phyloP scores from a whole-genome alignment of 2,797 vertebrate species.

The Pachyuromys duprasi region DNA sequence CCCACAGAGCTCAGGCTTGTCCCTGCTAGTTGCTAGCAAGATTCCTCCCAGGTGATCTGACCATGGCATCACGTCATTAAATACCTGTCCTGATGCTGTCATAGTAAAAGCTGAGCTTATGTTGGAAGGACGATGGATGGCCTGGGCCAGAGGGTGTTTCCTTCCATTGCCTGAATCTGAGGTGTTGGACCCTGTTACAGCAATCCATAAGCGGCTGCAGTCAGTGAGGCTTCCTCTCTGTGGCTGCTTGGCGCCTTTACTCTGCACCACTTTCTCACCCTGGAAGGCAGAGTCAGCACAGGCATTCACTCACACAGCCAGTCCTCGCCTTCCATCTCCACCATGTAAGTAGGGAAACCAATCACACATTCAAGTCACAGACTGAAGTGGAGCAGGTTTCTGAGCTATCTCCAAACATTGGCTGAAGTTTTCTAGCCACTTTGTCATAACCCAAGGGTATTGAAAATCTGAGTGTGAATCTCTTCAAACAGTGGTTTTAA shows the following conservation, averaged over 20 bases:
- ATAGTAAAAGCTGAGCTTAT: neutral
- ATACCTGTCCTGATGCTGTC: neutral
- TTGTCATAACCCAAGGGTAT: neutral
- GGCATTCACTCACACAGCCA: neutral
- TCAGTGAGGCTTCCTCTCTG: neutral
- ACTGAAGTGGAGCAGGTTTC: neutral
- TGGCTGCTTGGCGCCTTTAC: neutral
- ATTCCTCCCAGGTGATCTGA: constrained; percentile 4
- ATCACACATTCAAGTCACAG: neutral
- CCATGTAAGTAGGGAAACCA: constrained; percentile 5
- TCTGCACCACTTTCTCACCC: neutral
- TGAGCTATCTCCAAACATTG: neutral
- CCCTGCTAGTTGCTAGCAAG: neutral
- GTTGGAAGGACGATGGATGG: neutral
- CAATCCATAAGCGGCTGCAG: neutral
- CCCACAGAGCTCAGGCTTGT: neutral
- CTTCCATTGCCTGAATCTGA: neutral
- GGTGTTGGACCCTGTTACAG: neutral
- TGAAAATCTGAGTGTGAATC: neutral
- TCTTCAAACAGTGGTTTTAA: neutral
- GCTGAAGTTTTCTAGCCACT: neutral
- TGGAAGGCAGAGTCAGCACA: neutral
- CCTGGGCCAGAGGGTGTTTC: neutral
- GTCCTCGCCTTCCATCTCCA: neutral
- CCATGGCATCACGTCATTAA: neutral